Percentiles rank a stretch among this genome's conserved stretches.
Evolutionary conservation across 2,113 vertebrate genomes (phyloP).

Genomic region (Pluvianellus socialis): DNA sequence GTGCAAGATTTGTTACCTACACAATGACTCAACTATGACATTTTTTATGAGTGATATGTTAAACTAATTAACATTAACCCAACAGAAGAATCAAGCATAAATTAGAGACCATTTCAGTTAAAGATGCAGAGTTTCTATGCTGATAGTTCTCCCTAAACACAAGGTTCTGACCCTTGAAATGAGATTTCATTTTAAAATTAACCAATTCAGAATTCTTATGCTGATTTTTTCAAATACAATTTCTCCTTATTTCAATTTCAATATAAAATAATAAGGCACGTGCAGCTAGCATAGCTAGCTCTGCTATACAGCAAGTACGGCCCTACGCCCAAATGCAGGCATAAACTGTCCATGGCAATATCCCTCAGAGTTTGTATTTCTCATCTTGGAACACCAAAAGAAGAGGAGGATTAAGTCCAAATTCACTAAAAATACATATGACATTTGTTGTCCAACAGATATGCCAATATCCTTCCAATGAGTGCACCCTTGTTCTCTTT

Average conservation of each 20-base stretch:
- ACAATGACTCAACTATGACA: constrained; percentile 42
- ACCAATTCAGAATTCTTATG: neutral
- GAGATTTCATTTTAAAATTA: neutral
- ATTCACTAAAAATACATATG: neutral
- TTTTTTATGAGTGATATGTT: constrained; percentile 52
- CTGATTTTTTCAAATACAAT: neutral
- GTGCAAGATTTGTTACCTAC: constrained; percentile 52
- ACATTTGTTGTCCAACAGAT: neutral
- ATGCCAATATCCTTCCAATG: neutral
- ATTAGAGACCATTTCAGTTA: constrained; percentile 9
- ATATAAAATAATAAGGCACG: neutral
- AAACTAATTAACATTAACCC: constrained; percentile 57
- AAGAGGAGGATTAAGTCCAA: neutral
- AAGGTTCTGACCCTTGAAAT: neutral
- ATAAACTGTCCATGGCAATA: neutral
- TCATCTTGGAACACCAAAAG: neutral
- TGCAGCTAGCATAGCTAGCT: neutral
- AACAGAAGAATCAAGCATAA: constrained; percentile 30
- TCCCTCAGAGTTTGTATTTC: neutral
- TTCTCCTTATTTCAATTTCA: neutral
- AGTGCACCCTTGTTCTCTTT: neutral
- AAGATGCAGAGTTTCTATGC: neutral
- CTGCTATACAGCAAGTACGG: neutral
- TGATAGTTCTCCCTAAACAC: neutral
- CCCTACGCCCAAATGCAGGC: neutral